These are phyloP conservation scores for Ctenochaetus hawaiiensis DNA, from an alignment of 2,797 vertebrate genomes.

Conservation along the genomic window DNA sequence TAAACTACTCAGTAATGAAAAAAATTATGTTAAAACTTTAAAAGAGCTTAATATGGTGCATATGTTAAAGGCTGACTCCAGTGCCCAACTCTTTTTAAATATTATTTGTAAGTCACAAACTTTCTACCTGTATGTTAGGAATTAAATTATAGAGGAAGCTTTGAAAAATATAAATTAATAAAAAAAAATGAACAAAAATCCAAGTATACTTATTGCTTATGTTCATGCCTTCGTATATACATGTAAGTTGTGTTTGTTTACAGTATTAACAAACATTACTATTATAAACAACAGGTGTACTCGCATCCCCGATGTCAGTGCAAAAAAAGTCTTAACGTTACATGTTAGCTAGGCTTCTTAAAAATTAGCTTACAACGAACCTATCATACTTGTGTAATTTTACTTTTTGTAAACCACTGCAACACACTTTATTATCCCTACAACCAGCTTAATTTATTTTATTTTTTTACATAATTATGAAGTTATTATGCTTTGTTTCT, in stretches of 20 bases:
- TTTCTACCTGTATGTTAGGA: background rate
- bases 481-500: background rate
- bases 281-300: conserved; percentile 47
- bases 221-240: background rate
- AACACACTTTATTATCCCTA: rapidly evolving
- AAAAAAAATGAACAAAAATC: no score
- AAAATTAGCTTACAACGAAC: background rate
- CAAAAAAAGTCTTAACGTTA: background rate
- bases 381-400: background rate
- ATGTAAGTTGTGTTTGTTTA: background rate
- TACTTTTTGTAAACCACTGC: background rate
- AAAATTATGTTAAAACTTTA: no score
- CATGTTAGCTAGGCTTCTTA: background rate
- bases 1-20: background rate
- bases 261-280: no score
- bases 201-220: background rate
- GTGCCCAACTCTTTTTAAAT: background rate
- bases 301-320: background rate
- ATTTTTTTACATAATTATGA: rapidly evolving
- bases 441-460: no score
- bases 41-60: background rate
- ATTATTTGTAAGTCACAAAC: background rate
- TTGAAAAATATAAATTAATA: background rate
- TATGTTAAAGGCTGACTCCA: background rate
- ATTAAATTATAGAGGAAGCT: background rate